These are phyloP conservation scores for Mythimna pallens DNA, from an alignment of 2,888 invertebrate genomes.

Conservation along the genomic window DNA sequence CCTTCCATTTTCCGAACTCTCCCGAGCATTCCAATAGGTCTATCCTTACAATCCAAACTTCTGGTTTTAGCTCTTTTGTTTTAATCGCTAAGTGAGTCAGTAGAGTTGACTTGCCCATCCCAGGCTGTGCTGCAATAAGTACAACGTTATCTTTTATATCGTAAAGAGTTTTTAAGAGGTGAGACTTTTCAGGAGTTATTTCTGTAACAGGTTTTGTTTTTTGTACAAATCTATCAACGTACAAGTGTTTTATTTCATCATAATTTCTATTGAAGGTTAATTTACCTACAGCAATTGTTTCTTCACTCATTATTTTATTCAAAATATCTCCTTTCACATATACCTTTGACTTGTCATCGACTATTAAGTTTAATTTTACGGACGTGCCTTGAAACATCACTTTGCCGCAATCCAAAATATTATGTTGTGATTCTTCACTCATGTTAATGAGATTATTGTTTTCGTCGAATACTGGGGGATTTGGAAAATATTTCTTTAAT, in stretches of 20 bases:
- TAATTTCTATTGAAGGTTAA: constrained; percentile 22
- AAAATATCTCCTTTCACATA: constrained; percentile 42
- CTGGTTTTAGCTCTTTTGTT: constrained; percentile 39
- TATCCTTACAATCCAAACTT: constrained; percentile 53
- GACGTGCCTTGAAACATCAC: constrained; percentile 43
- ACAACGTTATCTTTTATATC: constrained; percentile 22
- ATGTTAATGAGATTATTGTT: constrained; percentile 25
- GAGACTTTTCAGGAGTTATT: not conserved
- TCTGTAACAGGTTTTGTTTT: not conserved
- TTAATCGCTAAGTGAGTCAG: constrained; percentile 38
- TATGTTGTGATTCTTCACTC: constrained; percentile 15
- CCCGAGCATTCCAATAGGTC: constrained; percentile 41
- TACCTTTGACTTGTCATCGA: constrained; percentile 12
- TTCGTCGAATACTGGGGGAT: constrained; percentile 4
- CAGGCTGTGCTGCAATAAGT: constrained; percentile 52
- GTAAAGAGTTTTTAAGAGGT: not conserved
- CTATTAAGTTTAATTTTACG: constrained; percentile 21
- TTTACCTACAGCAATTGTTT: constrained; percentile 38
- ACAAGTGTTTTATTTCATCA: constrained; percentile 46
- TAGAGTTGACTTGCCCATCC: constrained; percentile 64
- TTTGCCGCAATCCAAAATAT: constrained; percentile 6
- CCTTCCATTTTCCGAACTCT: constrained; percentile 39
- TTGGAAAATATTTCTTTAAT: constrained; percentile 26
- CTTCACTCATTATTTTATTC: constrained; percentile 28
- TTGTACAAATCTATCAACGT: constrained; percentile 37